Evolutionary conservation across 2,888 invertebrate species (phyloP), one percentile per base, ranked within the genome.

Genomic region (Drepanosiphum platanoidis): DNA sequence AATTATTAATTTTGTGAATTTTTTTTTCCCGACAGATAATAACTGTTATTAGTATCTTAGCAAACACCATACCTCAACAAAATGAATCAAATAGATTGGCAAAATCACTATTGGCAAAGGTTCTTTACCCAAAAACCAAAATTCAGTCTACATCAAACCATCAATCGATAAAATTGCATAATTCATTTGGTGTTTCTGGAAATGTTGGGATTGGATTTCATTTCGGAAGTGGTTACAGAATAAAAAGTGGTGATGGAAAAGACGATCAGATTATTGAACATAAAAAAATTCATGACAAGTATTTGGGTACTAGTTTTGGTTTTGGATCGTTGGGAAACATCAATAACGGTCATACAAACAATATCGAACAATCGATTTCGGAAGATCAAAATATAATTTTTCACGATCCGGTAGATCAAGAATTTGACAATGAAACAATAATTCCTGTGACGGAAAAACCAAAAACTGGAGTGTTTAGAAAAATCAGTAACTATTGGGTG

Each of bases 271-370:
- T 68, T 39, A 84, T 84, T 36, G 58, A 68, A 7, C 84, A 84
- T 15, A 58, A 70, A 3, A 84, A 77, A 77, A 77, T 84, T 3
- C 77, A 84, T 39, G 77, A 84, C 39, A 84, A 84, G 7, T 84
- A 84, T 58, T 70, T 84, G 34, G 84, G 84, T 5, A 84, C 84
- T 52, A 84, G 84, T 75, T 84, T 84, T 70, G 84, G 84, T 32
- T 84, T 84, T 84, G 84, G 84, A 30, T 84, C 84, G 32, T 39
- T 77, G 9, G 72, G 84, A 13, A 66, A 52, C 18, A 36, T 70
- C 18, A 77, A 84, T 4, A 84, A 84, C 36, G 75, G 39, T 1
- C 75, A 84, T 30, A 13, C 13, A 18, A 58, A 66, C 36, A 52
- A 77, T 8, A n/a, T 77, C 32, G 52, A 84, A 52, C 68, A 84